Evolutionary conservation across 2,113 vertebrate species (phyloP).

Genomic region (Lonchura striata): DNA sequence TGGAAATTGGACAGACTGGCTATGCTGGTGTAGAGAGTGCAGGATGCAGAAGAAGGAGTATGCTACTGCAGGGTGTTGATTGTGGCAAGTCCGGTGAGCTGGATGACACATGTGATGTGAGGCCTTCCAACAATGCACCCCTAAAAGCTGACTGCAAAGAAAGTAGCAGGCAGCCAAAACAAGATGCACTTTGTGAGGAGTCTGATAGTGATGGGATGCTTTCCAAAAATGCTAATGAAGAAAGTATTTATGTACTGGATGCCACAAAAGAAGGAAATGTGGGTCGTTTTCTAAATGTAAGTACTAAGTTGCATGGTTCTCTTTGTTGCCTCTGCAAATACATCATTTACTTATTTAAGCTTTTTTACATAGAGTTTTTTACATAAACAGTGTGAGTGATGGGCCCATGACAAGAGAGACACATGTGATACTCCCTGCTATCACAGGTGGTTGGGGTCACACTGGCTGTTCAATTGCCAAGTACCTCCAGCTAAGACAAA

Average conservation of each 20-base stretch:
- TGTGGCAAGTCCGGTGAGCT: background rate
- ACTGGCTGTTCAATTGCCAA: background rate
- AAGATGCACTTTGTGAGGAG: background rate
- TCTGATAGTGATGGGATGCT: background rate
- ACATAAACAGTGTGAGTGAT: background rate
- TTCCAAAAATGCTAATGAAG: background rate
- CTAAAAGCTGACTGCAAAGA: background rate
- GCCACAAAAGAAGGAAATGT: conserved; percentile 93
- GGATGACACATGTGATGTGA: background rate
- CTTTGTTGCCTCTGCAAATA: background rate
- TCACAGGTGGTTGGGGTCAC: background rate
- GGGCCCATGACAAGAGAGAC: background rate
- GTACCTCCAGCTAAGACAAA: background rate
- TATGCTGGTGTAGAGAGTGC: background rate
- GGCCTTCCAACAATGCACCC: background rate
- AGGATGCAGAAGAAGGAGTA: conserved; percentile 9
- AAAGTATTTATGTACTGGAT: conserved; percentile 78
- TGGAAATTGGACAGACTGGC: background rate
- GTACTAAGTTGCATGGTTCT: conserved; percentile 27
- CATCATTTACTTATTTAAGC: background rate
- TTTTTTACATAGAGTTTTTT: background rate
- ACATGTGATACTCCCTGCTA: background rate
- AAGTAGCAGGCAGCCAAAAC: background rate
- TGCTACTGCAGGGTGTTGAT: background rate
- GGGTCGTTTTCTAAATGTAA: conserved; percentile 91